These are phyloP conservation scores for Ectropis grisescens DNA, from an alignment of 1,140 invertebrate genomes.

Conservation along the genomic window DNA sequence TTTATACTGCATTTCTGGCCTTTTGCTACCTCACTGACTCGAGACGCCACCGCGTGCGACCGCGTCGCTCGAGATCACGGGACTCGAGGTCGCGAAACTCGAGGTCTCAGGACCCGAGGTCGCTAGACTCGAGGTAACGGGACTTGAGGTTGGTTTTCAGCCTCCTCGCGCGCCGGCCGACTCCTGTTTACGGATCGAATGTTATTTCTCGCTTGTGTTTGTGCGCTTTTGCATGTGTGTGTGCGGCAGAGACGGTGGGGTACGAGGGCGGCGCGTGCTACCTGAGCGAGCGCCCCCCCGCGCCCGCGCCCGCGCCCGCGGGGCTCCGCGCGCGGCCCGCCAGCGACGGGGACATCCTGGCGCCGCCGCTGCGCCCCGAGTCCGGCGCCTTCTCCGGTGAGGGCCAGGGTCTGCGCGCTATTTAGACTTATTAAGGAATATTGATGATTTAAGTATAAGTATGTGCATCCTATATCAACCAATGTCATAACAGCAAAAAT, in stretches of 20 bases:
- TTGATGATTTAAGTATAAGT: background rate
- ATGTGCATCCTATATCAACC: background rate
- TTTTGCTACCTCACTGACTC: too few relatives aligned
- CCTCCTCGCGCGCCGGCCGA: too few relatives aligned
- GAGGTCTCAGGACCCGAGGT: too few relatives aligned
- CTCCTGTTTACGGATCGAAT: too few relatives aligned
- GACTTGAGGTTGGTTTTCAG: too few relatives aligned
- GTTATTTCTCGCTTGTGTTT: too few relatives aligned
- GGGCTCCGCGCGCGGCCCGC: slow-evolving; percentile 26
- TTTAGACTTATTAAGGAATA: background rate
- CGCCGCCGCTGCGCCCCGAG: slow-evolving; percentile 30
- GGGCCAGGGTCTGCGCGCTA: background rate
- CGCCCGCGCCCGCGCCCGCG: slow-evolving; percentile 45
- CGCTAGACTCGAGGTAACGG: too few relatives aligned
- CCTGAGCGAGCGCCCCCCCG: slow-evolving; percentile 16
- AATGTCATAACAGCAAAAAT: background rate
- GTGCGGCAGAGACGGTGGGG: slow-evolving; percentile 31
- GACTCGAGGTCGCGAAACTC: too few relatives aligned
- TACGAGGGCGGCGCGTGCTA: slow-evolving; percentile 37
- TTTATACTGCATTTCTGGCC: too few relatives aligned
- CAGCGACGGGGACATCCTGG: slow-evolving; percentile 47
- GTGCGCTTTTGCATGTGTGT: slow-evolving; percentile 1
- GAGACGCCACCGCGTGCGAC: too few relatives aligned
- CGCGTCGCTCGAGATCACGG: too few relatives aligned
- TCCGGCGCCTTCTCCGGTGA: slow-evolving; percentile 51